Evolutionary conservation across 1,140 invertebrate genomes (phyloP).

Genomic region (Drosophila kanapiae): DNA sequence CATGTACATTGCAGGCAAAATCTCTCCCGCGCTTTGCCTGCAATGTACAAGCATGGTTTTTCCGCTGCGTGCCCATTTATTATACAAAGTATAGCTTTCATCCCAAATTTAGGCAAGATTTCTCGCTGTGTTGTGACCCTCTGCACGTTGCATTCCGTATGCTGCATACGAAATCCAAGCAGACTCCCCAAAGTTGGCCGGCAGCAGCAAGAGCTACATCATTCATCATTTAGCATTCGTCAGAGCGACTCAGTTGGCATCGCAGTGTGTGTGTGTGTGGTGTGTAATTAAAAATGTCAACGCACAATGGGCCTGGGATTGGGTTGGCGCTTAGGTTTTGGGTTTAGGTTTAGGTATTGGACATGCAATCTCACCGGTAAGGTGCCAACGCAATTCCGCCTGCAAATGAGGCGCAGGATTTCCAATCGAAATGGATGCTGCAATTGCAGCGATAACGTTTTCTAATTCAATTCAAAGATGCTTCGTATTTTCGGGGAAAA

Average conservation of each 20-base stretch:
- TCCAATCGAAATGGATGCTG: conserved; percentile 19
- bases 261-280: conserved; percentile 38
- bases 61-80: not conserved
- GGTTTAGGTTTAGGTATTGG: conserved; percentile 48
- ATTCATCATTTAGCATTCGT: conserved; percentile 73
- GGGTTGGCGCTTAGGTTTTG: not conserved
- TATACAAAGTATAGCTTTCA: not conserved
- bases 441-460: conserved; percentile 38
- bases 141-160: conserved; percentile 40
- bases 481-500: conserved; percentile 7
- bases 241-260: conserved; percentile 18
- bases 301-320: conserved; percentile 52
- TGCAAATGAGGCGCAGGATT: conserved; percentile 28
- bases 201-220: conserved; percentile 32
- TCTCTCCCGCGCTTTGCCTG: not conserved
- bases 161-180: conserved; percentile 39
- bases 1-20: no score
- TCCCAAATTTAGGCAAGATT: not conserved
- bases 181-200: conserved; percentile 16
- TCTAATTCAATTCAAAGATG: conserved; percentile 2
- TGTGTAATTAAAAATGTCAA: conserved; percentile 81
- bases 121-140: not conserved
- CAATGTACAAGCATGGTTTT: not conserved
- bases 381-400: conserved; percentile 34
- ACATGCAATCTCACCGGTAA: conserved; percentile 68